Conservation (phyloP, 2,888 invertebrate genomes). For the Eurois occulta region DNA sequence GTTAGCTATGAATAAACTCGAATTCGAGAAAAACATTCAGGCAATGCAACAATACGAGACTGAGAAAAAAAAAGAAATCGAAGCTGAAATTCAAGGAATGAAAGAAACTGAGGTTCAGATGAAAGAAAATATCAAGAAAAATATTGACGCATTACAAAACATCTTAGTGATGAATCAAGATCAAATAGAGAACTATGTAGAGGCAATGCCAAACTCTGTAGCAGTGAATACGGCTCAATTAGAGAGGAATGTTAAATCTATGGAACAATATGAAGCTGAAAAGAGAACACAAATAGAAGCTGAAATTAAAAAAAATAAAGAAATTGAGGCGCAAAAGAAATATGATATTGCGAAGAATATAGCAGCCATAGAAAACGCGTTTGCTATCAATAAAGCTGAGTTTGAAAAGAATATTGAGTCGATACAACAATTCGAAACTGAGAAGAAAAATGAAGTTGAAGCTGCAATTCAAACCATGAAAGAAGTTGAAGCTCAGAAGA, state of each 20-base stretch:
- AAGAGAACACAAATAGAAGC: conserved; percentile 18
- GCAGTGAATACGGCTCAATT: conserved; percentile 23
- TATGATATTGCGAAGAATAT: conserved; percentile 30
- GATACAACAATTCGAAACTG: conserved; percentile 22
- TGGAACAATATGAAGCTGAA: conserved; percentile 37
- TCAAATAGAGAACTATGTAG: conserved; percentile 7
- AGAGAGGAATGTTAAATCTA: conserved; percentile 27
- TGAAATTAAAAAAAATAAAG: conserved; percentile 19
- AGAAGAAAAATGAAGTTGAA: conserved; percentile 21
- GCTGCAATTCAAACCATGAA: conserved; percentile 20
- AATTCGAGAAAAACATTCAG: conserved; percentile 25
- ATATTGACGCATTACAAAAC: conserved; percentile 39
- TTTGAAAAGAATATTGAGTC: conserved; percentile 12
- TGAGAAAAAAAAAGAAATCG: conserved; percentile 29
- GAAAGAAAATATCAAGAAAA: conserved; percentile 29
- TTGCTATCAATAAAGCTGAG: conserved; percentile 9
- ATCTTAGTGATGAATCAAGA: conserved; percentile 17
- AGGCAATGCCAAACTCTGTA: conserved; percentile 31
- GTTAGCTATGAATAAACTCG: conserved; percentile 23
- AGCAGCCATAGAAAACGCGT: conserved; percentile 15
- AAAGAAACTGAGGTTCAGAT: conserved; percentile 16
- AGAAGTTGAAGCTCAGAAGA: conserved; percentile 31
- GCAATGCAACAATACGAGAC: conserved; percentile 38
- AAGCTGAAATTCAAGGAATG: conserved; percentile 39
- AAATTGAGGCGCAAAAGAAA: conserved; percentile 39